Evolutionary conservation across 2,797 vertebrate genomes (phyloP), one percentile per base, ranked within the genome.

Genomic region (Adelosebastes latens): DNA sequence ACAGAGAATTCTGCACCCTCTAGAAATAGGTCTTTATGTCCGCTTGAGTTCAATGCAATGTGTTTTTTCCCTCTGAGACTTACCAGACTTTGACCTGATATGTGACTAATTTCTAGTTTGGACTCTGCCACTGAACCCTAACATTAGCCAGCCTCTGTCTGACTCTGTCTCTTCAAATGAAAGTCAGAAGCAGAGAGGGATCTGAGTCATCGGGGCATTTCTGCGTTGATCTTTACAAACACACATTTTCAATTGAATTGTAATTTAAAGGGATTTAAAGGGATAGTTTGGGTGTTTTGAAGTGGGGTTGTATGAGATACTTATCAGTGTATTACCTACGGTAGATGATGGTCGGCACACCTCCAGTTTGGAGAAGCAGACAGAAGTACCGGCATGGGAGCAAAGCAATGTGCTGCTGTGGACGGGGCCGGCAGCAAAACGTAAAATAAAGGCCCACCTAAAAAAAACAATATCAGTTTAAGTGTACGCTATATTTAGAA

Each of bases 151-250:
- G 20, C 29, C 22, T 75, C n/a, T 55, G 62, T 72, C 65, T 65
- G 72, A 42, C 18, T 29, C 25, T 25, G 25, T 39, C 66, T 34
- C 34, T 24, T 70, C 16, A 10, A 53, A 52, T 22, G 9, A 34
- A 63, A 59, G 73, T 4, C 52, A 34, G 36, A 12, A 58, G 24
- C 34, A 27, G 71, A 22, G 12, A 42, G 24, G 20, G 31, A 64
- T 69, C 25, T 58, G 77, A 82, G 62, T 63, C 62, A 80, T 5
- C 18, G 20, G 80, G 60, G 32, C 61, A 27, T 59, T 79, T 64
- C 24, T 34, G 11, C 14, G 6, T 27, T 63, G 65, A 79, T 39
- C 79, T 85, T 79, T 60, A 46, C 5, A 42, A 63, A 72, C 59
- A 13, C 49, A 70, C 60, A 59, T 75, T 77, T 72, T 49, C 58